A percentile compares a stretch with the other conserved stretches of the same genome.
Conservation (phyloP, 2,797 vertebrate species). For the Acrossocheilus wenchowensis region DNA sequence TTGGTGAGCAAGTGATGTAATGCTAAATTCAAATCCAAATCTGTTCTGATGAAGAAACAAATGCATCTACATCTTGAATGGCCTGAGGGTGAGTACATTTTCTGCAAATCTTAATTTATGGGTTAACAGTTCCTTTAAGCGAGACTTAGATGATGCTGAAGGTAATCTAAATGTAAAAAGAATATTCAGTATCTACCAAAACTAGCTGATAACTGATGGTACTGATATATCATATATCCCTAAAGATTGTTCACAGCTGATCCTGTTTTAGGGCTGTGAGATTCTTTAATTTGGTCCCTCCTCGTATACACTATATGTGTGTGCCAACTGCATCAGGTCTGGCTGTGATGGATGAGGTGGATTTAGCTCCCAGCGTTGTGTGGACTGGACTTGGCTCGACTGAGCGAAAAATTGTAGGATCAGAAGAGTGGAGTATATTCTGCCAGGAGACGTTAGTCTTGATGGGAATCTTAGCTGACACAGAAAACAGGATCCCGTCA, state of each 20-base stretch:
- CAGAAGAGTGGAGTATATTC: conserved; percentile 37
- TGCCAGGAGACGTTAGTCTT: conserved; percentile 40
- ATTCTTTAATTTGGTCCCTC: conserved; percentile 21
- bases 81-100: no score
- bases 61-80: no score
- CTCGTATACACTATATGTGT: conserved; percentile 18
- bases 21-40: no score
- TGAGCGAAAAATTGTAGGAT: conserved; percentile 42
- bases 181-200: background rate
- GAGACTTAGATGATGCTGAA: background rate
- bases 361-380: conserved; percentile 23
- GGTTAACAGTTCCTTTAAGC: no score
- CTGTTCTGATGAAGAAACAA: background rate
- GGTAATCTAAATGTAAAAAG: background rate
- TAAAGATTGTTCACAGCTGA: background rate
- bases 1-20: no score
- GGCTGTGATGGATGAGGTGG: conserved; percentile 50
- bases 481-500: conserved; percentile 31
- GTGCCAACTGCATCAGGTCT: conserved; percentile 33
- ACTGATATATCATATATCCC: background rate
- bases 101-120: no score
- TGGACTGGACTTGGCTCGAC: conserved; percentile 39
- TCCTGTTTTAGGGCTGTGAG: conserved; percentile 2
- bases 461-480: conserved; percentile 52
- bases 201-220: background rate